Evolutionary conservation across 2,888 invertebrate genomes (phyloP).

Genomic region (Ormyrus thymus): DNA sequence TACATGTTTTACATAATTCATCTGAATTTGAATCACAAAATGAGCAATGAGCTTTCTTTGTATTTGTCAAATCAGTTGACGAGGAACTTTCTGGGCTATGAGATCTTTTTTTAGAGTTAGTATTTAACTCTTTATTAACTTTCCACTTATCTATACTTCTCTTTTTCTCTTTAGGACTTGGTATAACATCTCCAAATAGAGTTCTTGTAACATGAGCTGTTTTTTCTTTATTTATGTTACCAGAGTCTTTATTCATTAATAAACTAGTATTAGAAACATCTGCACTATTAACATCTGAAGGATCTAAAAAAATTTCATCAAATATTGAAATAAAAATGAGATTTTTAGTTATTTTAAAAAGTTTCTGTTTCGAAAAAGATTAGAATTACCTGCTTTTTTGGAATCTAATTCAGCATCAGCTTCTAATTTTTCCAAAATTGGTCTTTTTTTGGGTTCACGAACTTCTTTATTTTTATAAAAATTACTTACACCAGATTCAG

Average conservation of each 20-base stretch:
- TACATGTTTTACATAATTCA: conserved; percentile 64
- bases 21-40: conserved; percentile 61
- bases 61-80: conserved; percentile 20
- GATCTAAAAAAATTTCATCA: conserved; percentile 23
- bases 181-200: conserved; percentile 68
- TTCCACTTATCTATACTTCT: conserved; percentile 36
- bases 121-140: conserved; percentile 29
- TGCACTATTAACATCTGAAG: not conserved
- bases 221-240: conserved; percentile 48
- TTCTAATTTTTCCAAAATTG: conserved; percentile 65
- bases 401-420: conserved; percentile 60
- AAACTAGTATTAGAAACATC: not conserved
- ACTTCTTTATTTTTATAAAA: conserved; percentile 65
- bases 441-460: conserved; percentile 61
- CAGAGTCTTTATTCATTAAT: conserved; percentile 6
- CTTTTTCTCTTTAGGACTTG: conserved; percentile 49
- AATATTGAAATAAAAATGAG: conserved; percentile 14
- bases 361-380: not conserved
- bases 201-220: conserved; percentile 57
- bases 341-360: conserved; percentile 5
- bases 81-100: conserved; percentile 44
- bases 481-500: conserved; percentile 59
- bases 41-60: conserved; percentile 59
- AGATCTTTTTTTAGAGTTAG: conserved; percentile 57
- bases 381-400: conserved; percentile 34